Evolutionary conservation across 2,113 vertebrate species (phyloP).

Genomic region (Lycaon pictus): DNA sequence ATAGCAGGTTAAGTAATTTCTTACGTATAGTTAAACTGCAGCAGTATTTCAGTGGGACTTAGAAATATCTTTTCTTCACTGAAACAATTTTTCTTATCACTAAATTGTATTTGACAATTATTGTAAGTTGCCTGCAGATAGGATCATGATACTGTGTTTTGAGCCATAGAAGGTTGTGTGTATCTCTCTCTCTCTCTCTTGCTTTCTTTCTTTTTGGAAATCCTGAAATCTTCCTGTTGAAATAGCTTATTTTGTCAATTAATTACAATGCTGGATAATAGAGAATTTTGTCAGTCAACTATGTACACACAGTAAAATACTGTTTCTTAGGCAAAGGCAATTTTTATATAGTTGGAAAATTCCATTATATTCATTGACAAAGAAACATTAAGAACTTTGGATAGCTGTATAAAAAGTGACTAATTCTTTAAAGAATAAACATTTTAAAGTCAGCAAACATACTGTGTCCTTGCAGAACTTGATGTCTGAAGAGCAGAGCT

Average conservation of each 20-base stretch:
- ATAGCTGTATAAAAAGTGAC: conserved; percentile 93
- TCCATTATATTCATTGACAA: conserved; percentile 93
- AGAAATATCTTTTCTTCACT: conserved; percentile 94
- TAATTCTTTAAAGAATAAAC: conserved; percentile 92
- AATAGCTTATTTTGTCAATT: conserved; percentile 87
- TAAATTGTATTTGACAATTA: conserved; percentile 92
- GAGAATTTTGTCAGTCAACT: conserved; percentile 87
- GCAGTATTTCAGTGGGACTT: conserved; percentile 90
- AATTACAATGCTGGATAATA: conserved; percentile 89
- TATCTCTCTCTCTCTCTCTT: neutral
- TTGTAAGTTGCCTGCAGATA: conserved; percentile 89
- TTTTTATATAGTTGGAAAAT: conserved; percentile 93
- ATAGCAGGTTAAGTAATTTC: conserved; percentile 89
- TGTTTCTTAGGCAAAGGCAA: conserved; percentile 91
- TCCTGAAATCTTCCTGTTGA: conserved; percentile 88
- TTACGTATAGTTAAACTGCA: conserved; percentile 90
- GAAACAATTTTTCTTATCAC: conserved; percentile 91
- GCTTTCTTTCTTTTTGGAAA: conserved; percentile 85
- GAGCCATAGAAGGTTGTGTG: conserved; percentile 91
- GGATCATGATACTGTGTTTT: conserved; percentile 94
- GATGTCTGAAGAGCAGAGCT: conserved; percentile 85
- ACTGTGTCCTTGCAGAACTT: conserved; percentile 87
- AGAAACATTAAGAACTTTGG: conserved; percentile 91
- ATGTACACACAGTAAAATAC: conserved; percentile 90
- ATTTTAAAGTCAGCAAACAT: conserved; percentile 90